A percentile compares a stretch with the other conserved stretches of the same genome.
Conservation (phyloP, 1,140 invertebrate genomes). For the Euwallacea similis region DNA sequence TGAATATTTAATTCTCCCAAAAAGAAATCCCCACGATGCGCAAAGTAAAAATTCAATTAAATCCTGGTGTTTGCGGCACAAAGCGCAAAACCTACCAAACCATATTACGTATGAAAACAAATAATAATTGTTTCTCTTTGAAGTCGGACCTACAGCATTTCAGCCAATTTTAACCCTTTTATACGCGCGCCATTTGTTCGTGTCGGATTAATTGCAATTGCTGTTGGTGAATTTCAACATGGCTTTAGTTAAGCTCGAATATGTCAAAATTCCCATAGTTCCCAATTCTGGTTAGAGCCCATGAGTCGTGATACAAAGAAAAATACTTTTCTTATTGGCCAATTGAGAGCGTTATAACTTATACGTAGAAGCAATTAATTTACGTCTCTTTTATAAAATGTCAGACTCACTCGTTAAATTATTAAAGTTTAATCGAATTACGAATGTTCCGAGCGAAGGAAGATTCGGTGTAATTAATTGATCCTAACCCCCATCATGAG, state of each 20-base stretch:
- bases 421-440: conserved; percentile 28
- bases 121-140: conserved; percentile 32
- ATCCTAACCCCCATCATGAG: conserved; percentile 13
- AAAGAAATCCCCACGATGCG: background rate
- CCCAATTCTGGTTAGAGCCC: background rate
- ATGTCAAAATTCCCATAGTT: background rate
- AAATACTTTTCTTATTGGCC: too few relatives aligned
- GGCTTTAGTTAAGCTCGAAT: background rate
- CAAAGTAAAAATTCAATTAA: conserved; percentile 16
- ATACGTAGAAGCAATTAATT: background rate
- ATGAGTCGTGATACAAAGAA: background rate
- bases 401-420: conserved; percentile 21
- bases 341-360: background rate
- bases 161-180: conserved; percentile 35
- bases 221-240: conserved; percentile 18
- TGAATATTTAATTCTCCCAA: background rate
- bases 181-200: conserved; percentile 29
- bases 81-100: conserved; percentile 4
- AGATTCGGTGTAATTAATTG: conserved; percentile 25
- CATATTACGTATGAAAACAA: conserved; percentile 17
- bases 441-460: conserved; percentile 18
- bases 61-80: conserved; percentile 13
- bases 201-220: conserved; percentile 23
- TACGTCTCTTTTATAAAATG: conserved; percentile 16
- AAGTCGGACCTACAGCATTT: conserved; percentile 27